Conservation (phyloP, 2,888 invertebrate genomes). For the Sminthurides aquaticus region DNA sequence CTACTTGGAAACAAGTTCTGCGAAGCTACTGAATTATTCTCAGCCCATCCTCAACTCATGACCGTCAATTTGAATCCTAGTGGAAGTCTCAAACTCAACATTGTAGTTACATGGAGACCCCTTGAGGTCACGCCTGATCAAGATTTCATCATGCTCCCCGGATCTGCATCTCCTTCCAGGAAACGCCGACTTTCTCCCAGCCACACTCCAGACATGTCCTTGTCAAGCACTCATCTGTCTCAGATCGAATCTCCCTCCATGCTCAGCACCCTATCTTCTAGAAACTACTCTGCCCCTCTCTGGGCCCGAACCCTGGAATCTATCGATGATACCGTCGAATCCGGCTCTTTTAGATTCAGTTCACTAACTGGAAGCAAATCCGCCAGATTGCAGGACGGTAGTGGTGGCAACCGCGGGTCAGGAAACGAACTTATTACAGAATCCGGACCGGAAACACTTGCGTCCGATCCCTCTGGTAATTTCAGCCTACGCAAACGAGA, state of each 20-base stretch:
- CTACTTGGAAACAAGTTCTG: slow-evolving; percentile 52
- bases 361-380: slow-evolving; percentile 23
- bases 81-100: slow-evolving; percentile 54
- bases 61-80: slow-evolving; percentile 54
- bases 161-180: slow-evolving; percentile 23
- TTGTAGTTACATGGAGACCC: slow-evolving; percentile 54
- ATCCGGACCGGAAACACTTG: background rate
- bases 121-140: slow-evolving; percentile 13
- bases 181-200: slow-evolving; percentile 34
- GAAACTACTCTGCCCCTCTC: slow-evolving; percentile 11
- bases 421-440: background rate
- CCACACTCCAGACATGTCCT: slow-evolving; percentile 19
- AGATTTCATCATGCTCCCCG: background rate
- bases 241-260: slow-evolving; percentile 8
- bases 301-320: slow-evolving; percentile 18
- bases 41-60: slow-evolving; percentile 54
- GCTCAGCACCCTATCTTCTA: slow-evolving; percentile 15
- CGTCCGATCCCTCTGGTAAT: slow-evolving; percentile 24
- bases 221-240: background rate
- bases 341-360: slow-evolving; percentile 19
- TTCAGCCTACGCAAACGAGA: slow-evolving; percentile 23
- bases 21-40: slow-evolving; percentile 53
- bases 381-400: background rate
- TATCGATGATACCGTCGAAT: slow-evolving; percentile 19
- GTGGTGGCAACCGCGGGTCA: too few relatives aligned